A percentile compares a stretch with the other conserved stretches of the same genome.
phyloP scores from a whole-genome alignment of 1,140 invertebrate species.

The Alviniconcha marisindica region DNA sequence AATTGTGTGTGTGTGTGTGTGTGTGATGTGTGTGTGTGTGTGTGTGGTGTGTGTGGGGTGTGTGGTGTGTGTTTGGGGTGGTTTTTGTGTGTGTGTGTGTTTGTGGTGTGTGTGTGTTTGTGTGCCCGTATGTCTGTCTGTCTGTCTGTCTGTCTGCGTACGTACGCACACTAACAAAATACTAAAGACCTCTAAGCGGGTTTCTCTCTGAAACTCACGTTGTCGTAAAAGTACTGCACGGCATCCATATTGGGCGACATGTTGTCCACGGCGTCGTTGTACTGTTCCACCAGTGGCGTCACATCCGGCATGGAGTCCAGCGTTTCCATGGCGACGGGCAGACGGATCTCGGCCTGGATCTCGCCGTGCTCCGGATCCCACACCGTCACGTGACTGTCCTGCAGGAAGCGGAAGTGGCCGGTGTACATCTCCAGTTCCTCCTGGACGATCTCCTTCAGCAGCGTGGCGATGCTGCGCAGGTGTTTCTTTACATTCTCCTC shows the following conservation, averaged over 20 bases:
- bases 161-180: neutral
- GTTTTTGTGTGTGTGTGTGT: neutral
- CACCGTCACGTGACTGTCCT: slow-evolving; percentile 78
- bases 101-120: neutral
- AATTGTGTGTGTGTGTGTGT: too few species aligned
- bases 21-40: too few species aligned
- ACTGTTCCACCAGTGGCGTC: slow-evolving; percentile 37
- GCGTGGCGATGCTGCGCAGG: slow-evolving; percentile 41
- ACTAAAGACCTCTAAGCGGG: neutral
- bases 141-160: neutral
- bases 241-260: slow-evolving; percentile 42
- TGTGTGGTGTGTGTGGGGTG: too few species aligned
- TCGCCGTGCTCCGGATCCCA: slow-evolving; percentile 88
- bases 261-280: slow-evolving; percentile 32
- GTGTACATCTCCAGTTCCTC: slow-evolving; percentile 49
- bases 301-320: slow-evolving; percentile 88
- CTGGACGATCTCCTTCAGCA: slow-evolving; percentile 47
- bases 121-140: neutral
- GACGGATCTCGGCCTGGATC: slow-evolving; percentile 88
- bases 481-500: slow-evolving; percentile 53
- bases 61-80: too few species aligned
- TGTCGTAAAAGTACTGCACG: slow-evolving; percentile 18
- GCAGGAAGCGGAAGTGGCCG: slow-evolving; percentile 44
- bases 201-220: slow-evolving; percentile 13
- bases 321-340: slow-evolving; percentile 92